Evolutionary conservation across 2,113 vertebrate genomes (phyloP).

Genomic region (Tachycineta bicolor): DNA sequence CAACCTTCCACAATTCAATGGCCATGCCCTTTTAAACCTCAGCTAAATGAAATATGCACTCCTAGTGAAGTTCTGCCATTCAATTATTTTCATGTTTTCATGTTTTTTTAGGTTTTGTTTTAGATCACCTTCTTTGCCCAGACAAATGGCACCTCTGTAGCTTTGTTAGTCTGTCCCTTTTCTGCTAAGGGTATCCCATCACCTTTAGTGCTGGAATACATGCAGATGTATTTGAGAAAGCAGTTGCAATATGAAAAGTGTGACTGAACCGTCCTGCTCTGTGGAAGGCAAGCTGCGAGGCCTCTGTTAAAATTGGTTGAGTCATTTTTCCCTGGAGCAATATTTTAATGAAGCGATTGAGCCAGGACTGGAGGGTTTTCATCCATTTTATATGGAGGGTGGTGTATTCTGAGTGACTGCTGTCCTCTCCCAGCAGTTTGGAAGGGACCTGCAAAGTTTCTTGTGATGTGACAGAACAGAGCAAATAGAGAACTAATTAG

Average conservation of each 20-base stretch:
- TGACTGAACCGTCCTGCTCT: not conserved
- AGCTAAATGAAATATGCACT: not conserved
- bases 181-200: not conserved
- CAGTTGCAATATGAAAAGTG: not conserved
- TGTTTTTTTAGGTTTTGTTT: not conserved
- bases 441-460: not conserved
- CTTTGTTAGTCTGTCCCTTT: not conserved
- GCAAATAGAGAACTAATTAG: not conserved
- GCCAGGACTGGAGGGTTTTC: not conserved
- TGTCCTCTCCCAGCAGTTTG: not conserved
- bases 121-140: not conserved
- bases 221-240: not conserved
- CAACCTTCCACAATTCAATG: slow-evolving; percentile 12
- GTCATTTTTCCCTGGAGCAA: not conserved
- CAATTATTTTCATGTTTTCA: not conserved
- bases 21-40: not conserved
- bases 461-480: not conserved
- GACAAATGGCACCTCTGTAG: not conserved
- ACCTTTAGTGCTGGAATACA: not conserved
- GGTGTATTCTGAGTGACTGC: not conserved
- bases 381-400: not conserved
- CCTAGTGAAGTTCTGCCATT: not conserved
- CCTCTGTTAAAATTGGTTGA: not conserved
- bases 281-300: not conserved
- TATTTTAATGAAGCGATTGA: not conserved